A percentile compares a stretch with the other conserved stretches of the same genome.
Evolutionary conservation across 2,797 vertebrate species (phyloP).

Genomic region (Lepus oiostolus): DNA sequence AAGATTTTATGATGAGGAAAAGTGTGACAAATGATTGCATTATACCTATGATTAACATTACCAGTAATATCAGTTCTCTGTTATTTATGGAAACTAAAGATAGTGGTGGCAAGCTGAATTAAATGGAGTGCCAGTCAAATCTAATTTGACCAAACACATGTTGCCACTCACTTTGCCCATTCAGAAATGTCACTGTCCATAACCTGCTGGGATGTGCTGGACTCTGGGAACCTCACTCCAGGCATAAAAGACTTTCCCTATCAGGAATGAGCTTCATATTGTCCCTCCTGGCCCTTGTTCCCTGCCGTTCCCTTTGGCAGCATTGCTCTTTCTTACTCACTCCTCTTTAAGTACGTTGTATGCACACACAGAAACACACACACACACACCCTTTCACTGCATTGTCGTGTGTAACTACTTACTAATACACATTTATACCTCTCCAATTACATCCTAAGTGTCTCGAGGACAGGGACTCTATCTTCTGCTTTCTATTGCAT

Average conservation of each 20-base stretch:
- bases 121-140: background rate
- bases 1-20: background rate
- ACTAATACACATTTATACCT: background rate
- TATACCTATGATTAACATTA: background rate
- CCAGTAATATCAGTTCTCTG: background rate
- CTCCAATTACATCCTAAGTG: background rate
- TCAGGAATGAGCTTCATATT: background rate
- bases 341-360: background rate
- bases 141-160: background rate
- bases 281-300: background rate
- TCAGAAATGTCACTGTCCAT: background rate
- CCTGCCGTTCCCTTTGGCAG: background rate
- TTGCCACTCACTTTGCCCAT: background rate
- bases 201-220: background rate
- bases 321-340: background rate
- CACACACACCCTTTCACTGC: background rate
- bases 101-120: background rate
- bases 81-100: slow-evolving; percentile 19
- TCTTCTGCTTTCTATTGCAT: background rate
- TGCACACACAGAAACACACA: accelerated
- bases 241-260: background rate
- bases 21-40: background rate
- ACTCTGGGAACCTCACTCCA: background rate
- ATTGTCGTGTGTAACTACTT: background rate
- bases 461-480: background rate